Conservation (phyloP, 2,888 invertebrate genomes). For the Clanis bilineata region DNA sequence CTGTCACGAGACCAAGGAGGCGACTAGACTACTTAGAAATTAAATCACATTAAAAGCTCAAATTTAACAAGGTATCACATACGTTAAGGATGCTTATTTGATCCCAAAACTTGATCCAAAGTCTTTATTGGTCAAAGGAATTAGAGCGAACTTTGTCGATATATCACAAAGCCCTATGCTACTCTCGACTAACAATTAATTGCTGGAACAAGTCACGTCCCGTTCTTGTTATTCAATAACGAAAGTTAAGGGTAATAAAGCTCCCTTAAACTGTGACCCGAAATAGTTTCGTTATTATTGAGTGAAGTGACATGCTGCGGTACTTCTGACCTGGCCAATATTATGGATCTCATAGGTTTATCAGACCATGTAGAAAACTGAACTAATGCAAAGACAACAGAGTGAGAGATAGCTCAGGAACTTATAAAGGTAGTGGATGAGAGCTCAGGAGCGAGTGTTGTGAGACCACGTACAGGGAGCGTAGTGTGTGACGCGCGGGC, state of each 20-base stretch:
- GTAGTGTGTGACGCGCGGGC: too few relatives aligned
- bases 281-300: conserved; percentile 10
- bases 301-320: not conserved
- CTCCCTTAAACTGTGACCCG: not conserved
- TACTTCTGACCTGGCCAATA: not conserved
- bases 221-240: conserved; percentile 14
- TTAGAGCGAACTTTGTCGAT: conserved; percentile 3
- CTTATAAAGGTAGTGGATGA: not conserved
- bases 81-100: not conserved
- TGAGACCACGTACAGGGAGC: too few relatives aligned
- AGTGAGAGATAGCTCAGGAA: not conserved
- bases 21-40: not conserved
- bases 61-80: not conserved
- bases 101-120: not conserved
- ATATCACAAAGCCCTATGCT: not conserved
- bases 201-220: conserved; percentile 11
- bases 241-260: conserved; percentile 14
- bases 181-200: conserved; percentile 11
- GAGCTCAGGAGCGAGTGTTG: conserved; percentile 1
- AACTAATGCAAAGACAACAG: too few relatives aligned
- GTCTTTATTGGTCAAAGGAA: not conserved
- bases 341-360: not conserved
- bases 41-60: not conserved
- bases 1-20: too few relatives aligned
- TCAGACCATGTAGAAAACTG: not conserved